Evolutionary conservation across 2,797 vertebrate genomes (phyloP).

Genomic region (Phataginus tricuspis): DNA sequence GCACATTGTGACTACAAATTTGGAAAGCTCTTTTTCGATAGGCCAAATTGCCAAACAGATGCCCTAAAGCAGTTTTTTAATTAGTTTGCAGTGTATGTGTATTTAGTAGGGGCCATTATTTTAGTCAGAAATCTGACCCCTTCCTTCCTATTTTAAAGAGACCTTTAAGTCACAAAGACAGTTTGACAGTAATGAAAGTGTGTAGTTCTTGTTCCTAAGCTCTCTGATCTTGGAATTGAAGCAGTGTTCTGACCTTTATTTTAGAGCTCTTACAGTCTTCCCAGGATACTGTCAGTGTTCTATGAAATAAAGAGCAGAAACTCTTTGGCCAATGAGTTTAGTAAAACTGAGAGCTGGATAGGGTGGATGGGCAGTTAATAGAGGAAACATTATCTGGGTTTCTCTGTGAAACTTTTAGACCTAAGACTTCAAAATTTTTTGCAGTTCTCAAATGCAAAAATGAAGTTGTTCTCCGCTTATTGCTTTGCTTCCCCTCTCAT

Average conservation of each 20-base stretch:
- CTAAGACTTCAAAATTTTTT: neutral
- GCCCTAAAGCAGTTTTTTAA: neutral
- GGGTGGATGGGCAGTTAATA: neutral
- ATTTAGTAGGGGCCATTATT: neutral
- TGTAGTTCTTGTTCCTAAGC: neutral
- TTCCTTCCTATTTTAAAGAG: neutral
- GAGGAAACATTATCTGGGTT: neutral
- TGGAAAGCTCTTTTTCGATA: neutral
- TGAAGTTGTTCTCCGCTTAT: neutral
- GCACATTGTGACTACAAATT: neutral
- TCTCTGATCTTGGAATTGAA: neutral
- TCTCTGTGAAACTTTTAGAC: neutral
- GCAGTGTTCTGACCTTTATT: neutral
- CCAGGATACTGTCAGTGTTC: neutral
- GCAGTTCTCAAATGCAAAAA: neutral
- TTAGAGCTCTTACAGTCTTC: neutral
- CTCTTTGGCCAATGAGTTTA: neutral
- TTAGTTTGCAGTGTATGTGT: neutral
- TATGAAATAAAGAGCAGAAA: neutral
- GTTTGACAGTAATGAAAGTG: neutral
- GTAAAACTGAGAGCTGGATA: neutral
- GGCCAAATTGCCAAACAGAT: neutral
- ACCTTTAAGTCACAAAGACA: neutral
- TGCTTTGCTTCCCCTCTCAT: neutral
- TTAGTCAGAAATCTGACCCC: neutral